Evolutionary conservation across 2,113 vertebrate species (phyloP), one percentile per base, ranked within the genome.

Genomic region (Cyanistes caeruleus): DNA sequence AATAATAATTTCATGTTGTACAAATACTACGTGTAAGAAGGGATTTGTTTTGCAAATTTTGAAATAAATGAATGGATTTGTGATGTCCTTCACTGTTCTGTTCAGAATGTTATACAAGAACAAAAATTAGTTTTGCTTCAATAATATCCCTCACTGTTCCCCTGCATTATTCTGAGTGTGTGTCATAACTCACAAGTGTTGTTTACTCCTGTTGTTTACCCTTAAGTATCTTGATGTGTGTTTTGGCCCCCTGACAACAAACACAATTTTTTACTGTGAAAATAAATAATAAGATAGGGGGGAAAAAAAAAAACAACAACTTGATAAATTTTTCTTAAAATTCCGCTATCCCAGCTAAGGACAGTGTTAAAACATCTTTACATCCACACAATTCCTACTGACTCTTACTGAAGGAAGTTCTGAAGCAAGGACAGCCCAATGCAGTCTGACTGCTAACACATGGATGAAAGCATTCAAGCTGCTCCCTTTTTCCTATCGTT

Each of bases 21-120:
- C 98, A 98, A 98, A 98, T 98, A 98, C 92, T 96, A 98, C 95
- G 74, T 98, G 95, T 97, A 96, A 98, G 96, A 98, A 98, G 98
- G 98, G 98, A 98, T 98, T 98, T 98, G 98, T 98, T 98, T 98
- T 98, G 97, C 98, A 98, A 98, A 98, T 98, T 98, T 97, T 98
- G 97, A 98, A 98, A 98, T 98, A 98, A 98, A 98, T 97, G 97
- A 98, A 97, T 97, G 97, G 98, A 98, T 98, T 98, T 98, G 95
- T 96, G 95, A 88, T 98, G 98, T 98, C 98, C 98, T 98, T 98
- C 98, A 98, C 95, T 96, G 96, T 96, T 97, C 97, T 81, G 59
- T 87, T 96, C 89, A 97, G 95, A 97, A 97, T 94, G 95, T 97
- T 96, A 93, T 10, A 94, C 88, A 88, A 95, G 96, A 97, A 97